Percentiles rank a stretch among this genome's conserved stretches.
Conservation (phyloP, 2,888 invertebrate genomes). For the Papilio demoleus region DNA sequence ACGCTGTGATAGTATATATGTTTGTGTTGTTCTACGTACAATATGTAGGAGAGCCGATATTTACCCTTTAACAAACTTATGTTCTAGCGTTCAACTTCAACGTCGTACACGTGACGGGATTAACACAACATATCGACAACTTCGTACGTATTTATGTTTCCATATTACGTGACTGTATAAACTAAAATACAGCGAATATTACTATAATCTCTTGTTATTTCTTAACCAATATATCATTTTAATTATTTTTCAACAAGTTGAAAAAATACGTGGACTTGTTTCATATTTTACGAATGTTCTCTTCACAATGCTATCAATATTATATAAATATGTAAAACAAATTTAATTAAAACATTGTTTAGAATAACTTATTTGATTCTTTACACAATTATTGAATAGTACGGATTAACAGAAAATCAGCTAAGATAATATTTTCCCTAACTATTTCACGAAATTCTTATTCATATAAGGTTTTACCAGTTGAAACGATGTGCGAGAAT, state of each 20-base stretch:
- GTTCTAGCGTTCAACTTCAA: constrained; percentile 42
- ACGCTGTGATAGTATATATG: background rate
- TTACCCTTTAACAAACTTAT: constrained; percentile 43
- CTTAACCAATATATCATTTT: no score
- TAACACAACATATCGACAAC: constrained; percentile 46
- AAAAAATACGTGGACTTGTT: no score
- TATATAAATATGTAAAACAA: no score
- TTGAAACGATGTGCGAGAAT: constrained; percentile 1
- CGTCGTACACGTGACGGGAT: constrained; percentile 45
- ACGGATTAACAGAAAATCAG: background rate
- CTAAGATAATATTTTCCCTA: background rate
- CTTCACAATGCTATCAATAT: no score
- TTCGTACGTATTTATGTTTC: background rate
- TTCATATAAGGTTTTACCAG: background rate
- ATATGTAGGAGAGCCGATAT: constrained; percentile 19
- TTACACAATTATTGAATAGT: background rate
- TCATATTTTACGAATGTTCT: no score
- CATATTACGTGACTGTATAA: background rate
- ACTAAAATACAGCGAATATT: background rate
- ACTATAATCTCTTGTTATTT: no score
- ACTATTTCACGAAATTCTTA: background rate
- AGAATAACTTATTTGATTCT: no score
- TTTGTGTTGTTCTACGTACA: constrained; percentile 14
- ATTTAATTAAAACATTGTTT: no score
- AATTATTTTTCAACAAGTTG: no score